These are phyloP conservation scores for Sturnira hondurensis DNA, from an alignment of 2,113 vertebrate genomes.

Conservation along the genomic window DNA sequence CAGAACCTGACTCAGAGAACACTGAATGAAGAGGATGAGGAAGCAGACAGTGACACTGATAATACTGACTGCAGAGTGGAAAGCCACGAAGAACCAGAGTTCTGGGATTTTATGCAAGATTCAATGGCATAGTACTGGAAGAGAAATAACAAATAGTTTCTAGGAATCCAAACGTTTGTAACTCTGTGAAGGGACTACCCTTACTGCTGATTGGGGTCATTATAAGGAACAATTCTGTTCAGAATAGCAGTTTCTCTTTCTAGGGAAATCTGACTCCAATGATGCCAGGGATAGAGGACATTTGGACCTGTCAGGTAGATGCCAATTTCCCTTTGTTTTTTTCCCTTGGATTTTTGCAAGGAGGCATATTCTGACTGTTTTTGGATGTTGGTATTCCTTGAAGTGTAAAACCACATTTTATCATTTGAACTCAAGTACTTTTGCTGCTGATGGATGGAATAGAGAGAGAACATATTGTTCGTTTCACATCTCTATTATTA, in stretches of 20 bases:
- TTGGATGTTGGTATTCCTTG: not conserved
- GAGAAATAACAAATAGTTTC: slow-evolving; percentile 75
- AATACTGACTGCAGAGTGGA: slow-evolving; percentile 92
- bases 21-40: slow-evolving; percentile 83
- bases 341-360: not conserved
- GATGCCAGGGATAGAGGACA: not conserved
- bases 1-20: slow-evolving; percentile 91
- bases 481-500: not conserved
- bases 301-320: not conserved
- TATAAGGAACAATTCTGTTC: not conserved
- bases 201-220: not conserved
- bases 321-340: not conserved
- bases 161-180: not conserved
- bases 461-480: not conserved
- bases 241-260: slow-evolving; percentile 10
- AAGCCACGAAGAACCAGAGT: slow-evolving; percentile 88
- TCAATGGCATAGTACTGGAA: slow-evolving; percentile 83
- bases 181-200: not conserved
- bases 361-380: not conserved
- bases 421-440: slow-evolving; percentile 35
- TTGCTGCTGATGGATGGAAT: not conserved
- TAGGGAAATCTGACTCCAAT: not conserved
- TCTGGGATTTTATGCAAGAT: slow-evolving; percentile 90
- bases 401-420: not conserved
- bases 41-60: slow-evolving; percentile 91